Evolutionary conservation across 1,140 invertebrate species (phyloP), one percentile per base, ranked within the genome.

Genomic region (Ectropis grisescens): DNA sequence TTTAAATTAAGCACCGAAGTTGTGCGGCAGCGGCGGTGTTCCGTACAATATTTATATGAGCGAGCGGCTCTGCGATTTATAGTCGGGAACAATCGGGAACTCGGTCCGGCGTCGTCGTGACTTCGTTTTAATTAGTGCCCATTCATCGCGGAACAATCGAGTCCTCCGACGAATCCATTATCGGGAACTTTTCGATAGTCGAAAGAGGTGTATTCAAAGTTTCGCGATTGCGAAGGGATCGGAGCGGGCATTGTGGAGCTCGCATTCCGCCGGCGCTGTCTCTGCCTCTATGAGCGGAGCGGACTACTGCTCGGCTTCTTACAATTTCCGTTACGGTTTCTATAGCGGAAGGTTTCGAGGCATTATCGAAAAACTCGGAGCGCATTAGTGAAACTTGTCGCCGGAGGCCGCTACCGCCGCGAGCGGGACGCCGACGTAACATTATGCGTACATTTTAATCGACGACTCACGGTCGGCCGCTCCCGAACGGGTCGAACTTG

Each of bases 71-170:
- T 41, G 54, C 65, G 68, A 79, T 75, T 78, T 72, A 72, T 75
- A 71, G 68, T 72, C 58, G 37, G 57, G 62, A 70, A 78, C 69
- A 78, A 78, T 78, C 56, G 62, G 42, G 45, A 74, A 80, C 51
- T 76, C 70, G 58, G 65, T 65, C 69, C 58, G 47, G 58, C 59
- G 49, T 47, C 60, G 64, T 56, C 58, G 56, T 66, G 69, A 74
- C 69, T 74, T 70, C 68, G 61, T 80, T 80, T 75, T 80, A 80
- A 80, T 80, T 80, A 80, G 69, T 67, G 54, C 67, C 69, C 68
- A 80, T 80, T 80, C 75, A 75, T 72, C 62, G 65, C 47, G 45
- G 69, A 75, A 76, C 75, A 80, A 80, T 80, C 54, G 69, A 65
- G 59, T 70, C 50, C 58, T 64, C 55, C 58, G 62, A 70, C 66